Conservation (phyloP, 2,888 invertebrate genomes). For the Ectobius pallidus region DNA sequence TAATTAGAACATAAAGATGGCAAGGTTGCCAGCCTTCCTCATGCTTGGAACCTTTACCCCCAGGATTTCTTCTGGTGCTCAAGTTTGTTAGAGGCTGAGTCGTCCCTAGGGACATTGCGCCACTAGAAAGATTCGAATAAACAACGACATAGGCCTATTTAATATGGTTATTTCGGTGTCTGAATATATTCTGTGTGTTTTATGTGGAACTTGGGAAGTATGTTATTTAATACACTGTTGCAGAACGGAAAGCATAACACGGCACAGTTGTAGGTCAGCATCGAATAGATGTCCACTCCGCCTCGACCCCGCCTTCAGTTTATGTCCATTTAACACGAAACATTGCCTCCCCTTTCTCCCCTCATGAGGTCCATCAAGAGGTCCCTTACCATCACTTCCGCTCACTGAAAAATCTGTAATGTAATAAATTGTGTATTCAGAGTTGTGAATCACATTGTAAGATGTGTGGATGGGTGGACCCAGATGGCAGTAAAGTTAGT, state of each 20-base stretch:
- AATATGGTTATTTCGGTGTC: too few species aligned
- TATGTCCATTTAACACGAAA: slow-evolving; percentile 27
- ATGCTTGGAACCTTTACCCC: too few species aligned
- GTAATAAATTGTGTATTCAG: slow-evolving; percentile 25
- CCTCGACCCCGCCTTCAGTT: slow-evolving; percentile 7
- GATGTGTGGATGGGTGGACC: not conserved
- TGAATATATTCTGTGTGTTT: too few species aligned
- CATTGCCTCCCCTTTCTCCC: not conserved
- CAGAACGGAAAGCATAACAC: not conserved
- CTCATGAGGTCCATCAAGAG: too few species aligned
- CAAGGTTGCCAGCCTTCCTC: too few species aligned
- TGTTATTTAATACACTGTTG: slow-evolving; percentile 7
- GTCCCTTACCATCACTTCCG: not conserved
- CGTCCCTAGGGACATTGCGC: too few species aligned
- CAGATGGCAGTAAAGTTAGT: not conserved
- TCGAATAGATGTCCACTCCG: not conserved
- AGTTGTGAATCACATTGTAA: slow-evolving; percentile 5
- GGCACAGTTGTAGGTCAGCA: not conserved
- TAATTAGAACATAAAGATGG: too few species aligned
- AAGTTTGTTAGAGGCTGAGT: too few species aligned
- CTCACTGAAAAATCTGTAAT: not conserved
- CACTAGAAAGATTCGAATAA: too few species aligned
- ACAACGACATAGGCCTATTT: too few species aligned
- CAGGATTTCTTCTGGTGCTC: too few species aligned
- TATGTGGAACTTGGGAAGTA: too few species aligned